phyloP scores from a whole-genome alignment of 37 sponge, comb jelly and placozoan genomes.

The Haliclona indistincta region DNA sequence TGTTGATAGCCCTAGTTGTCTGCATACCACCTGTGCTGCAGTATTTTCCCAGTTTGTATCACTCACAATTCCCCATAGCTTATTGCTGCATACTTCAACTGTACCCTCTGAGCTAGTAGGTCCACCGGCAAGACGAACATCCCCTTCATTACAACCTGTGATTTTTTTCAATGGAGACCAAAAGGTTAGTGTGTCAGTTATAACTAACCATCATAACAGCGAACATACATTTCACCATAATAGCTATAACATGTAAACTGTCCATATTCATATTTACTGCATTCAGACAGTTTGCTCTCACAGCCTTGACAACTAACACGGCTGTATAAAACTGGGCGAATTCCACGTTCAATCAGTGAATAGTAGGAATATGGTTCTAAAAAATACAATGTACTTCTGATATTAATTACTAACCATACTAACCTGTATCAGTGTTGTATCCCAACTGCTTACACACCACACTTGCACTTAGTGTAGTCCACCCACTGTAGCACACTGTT shows the following conservation, averaged over 20 bases:
- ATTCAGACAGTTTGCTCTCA: background rate
- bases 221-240: background rate
- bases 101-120: background rate
- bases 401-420: background rate
- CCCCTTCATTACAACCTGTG: slow-evolving; percentile 7
- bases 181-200: no score
- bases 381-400: no score
- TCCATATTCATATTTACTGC: background rate
- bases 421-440: background rate
- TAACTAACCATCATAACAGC: background rate
- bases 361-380: no score
- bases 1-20: background rate
- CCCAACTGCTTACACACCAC: slow-evolving; percentile 4
- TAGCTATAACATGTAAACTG: background rate
- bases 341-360: no score
- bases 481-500: background rate
- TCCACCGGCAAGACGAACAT: background rate
- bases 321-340: background rate
- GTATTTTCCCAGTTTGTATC: background rate
- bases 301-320: background rate
- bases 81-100: background rate
- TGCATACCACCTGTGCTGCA: background rate
- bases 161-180: no score
- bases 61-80: background rate
- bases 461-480: background rate